These are phyloP conservation scores for Hydractinia echinata DNA, from an alignment of 30 jellyfish, hydroid and myxozoan species.

Conservation along the genomic window DNA sequence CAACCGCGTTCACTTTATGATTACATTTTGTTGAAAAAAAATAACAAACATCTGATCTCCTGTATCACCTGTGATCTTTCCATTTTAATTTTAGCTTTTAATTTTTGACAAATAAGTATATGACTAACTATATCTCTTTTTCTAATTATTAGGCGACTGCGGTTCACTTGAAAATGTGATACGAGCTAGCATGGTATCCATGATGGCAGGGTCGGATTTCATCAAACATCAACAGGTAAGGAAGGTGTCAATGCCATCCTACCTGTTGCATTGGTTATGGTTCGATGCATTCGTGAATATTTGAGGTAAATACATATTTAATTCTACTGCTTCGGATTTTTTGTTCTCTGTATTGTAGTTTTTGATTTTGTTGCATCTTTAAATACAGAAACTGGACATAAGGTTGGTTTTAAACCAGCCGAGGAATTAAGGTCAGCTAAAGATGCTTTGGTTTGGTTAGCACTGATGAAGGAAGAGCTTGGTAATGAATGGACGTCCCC, in stretches of 20 bases:
- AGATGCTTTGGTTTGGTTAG: conserved; percentile 88
- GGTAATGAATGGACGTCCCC: conserved; percentile 97
- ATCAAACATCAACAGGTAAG: conserved; percentile 96
- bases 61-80: too few relatives aligned
- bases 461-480: conserved; percentile 93
- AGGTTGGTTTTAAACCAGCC: conserved; percentile 96
- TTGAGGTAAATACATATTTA: conserved; percentile 45
- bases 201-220: conserved; percentile 99
- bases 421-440: conserved; percentile 95
- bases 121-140: too few relatives aligned
- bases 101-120: too few relatives aligned
- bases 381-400: conserved; percentile 73
- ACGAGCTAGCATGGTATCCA: conserved; percentile 94
- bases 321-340: background rate
- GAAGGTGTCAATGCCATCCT: conserved; percentile 97
- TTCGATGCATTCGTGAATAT: conserved; percentile 86
- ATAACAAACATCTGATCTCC: too few relatives aligned
- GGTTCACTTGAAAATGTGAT: conserved; percentile 92
- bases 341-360: too few relatives aligned
- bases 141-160: conserved; percentile 19
- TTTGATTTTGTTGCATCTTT: too few relatives aligned
- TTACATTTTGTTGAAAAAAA: too few relatives aligned
- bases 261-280: conserved; percentile 97
- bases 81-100: too few relatives aligned
- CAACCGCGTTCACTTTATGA: too few relatives aligned